These are phyloP conservation scores for Drosophila tristis DNA, from an alignment of 1,140 invertebrate genomes.

Conservation along the genomic window DNA sequence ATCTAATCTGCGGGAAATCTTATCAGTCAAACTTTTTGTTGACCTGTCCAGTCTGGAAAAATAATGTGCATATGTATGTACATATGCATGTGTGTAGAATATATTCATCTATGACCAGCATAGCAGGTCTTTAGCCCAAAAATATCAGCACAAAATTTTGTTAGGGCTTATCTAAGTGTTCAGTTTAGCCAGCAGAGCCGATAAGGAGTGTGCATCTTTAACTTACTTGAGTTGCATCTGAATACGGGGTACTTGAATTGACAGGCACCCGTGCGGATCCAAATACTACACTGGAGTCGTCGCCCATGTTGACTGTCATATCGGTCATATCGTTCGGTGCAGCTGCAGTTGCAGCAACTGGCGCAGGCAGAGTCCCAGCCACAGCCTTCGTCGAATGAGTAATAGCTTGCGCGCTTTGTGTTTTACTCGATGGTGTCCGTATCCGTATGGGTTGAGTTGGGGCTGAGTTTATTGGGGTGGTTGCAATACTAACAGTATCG, in stretches of 20 bases:
- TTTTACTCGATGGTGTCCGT: constrained; percentile 8
- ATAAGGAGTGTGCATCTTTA: constrained; percentile 24
- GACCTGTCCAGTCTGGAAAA: constrained; percentile 43
- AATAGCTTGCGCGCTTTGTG: constrained; percentile 50
- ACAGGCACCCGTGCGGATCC: constrained; percentile 94
- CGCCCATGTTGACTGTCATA: constrained; percentile 42
- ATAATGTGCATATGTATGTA: constrained; percentile 18
- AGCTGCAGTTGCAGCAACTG: constrained; percentile 54
- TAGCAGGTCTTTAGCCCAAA: constrained; percentile 34
- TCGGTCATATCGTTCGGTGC: constrained; percentile 15
- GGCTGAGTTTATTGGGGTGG: constrained; percentile 37
- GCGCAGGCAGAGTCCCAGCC: constrained; percentile 25
- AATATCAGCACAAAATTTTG: constrained; percentile 28
- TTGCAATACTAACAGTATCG: constrained; percentile 15
- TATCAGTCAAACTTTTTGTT: constrained; percentile 61
- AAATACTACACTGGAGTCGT: constrained; percentile 86
- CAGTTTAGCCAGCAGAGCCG: constrained; percentile 11
- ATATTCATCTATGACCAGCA: not conserved
- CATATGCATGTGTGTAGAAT: not conserved
- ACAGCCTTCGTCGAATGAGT: constrained; percentile 33
- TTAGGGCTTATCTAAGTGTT: constrained; percentile 22
- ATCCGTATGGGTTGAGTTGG: constrained; percentile 24
- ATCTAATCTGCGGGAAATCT: constrained; percentile 51
- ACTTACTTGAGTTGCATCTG: constrained; percentile 97
- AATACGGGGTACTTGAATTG: constrained; percentile 96